These are phyloP conservation scores for Crypturellus tataupa DNA, from an alignment of 2,797 vertebrate species.

Conservation along the genomic window DNA sequence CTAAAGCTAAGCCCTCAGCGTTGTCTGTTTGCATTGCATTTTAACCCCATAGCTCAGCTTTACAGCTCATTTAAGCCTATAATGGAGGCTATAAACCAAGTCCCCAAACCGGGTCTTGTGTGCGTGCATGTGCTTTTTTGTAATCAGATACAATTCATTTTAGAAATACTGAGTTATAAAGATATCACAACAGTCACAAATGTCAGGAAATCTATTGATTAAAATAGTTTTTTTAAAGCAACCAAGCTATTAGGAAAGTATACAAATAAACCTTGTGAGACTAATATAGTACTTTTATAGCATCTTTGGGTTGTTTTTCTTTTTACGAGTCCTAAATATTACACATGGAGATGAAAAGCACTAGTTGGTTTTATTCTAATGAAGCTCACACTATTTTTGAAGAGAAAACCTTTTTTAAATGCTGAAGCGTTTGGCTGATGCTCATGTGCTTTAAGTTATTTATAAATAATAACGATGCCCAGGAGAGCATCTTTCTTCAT, in stretches of 20 bases:
- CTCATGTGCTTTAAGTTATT: constrained; percentile 55
- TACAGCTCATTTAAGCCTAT: background rate
- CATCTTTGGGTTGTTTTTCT: background rate
- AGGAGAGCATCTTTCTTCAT: constrained; percentile 25
- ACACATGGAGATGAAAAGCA: constrained; percentile 50
- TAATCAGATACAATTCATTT: background rate
- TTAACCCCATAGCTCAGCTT: background rate
- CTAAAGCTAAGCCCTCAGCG: too few species aligned
- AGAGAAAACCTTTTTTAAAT: constrained; percentile 25
- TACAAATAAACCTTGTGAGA: background rate
- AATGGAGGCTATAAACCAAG: background rate
- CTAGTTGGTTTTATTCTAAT: constrained; percentile 19
- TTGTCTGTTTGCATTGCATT: background rate
- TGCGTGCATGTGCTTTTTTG: background rate
- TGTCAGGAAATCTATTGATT: background rate
- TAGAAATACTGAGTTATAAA: background rate
- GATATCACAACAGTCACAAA: background rate
- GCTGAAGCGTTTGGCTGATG: constrained; percentile 25
- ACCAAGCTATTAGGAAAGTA: background rate
- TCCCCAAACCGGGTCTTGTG: background rate
- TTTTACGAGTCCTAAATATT: constrained; percentile 1
- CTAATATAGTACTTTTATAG: background rate
- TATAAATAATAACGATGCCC: constrained; percentile 65
- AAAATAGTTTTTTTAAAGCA: background rate
- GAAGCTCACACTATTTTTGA: constrained; percentile 57